Evolutionary conservation across 2,113 vertebrate species (phyloP), one percentile per base, ranked within the genome.

Genomic region (Zapornia atra): DNA sequence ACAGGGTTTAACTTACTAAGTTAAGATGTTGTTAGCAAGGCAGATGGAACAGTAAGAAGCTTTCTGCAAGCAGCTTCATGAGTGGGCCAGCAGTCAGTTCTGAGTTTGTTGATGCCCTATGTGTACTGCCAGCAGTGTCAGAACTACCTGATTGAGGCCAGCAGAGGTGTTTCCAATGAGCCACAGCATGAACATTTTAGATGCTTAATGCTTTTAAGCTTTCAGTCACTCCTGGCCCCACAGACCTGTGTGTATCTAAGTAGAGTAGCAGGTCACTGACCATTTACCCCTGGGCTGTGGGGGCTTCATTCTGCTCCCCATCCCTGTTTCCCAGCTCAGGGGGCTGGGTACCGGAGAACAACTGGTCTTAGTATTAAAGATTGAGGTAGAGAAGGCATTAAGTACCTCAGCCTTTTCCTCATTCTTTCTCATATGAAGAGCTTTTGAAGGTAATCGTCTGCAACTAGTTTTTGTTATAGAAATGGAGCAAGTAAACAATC

Each of bases 71-170:
- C 51, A 54, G 33, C 38, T 65, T 34, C 40, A 24, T 4, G 3
- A 28, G 51, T 29, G 51, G 28, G 64, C 78, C 38, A 48, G n/a
- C 69, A 68, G 70, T 26, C 66, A 11, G 2, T 6, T 59, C 3
- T 28, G n/a, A 11, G 34, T 33, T 69, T 66, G 42, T 13, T 3
- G 0, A 1, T 82, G 78, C 11, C 60, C 51, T 1, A 0, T 13
- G 14, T 0, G 18, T 28, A 8, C n/a, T 22, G 34, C 66, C 66
- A 71, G 88, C 53, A 26, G 4, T 20, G 26, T 51, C 90, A 56
- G 21, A 54, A 15, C 60, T 29, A 4, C 64, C 75, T n/a, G 7
- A 33, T 50, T 42, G 20, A 60, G 18, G 46, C 40, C 60, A 63
- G n/a, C 68, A 24, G 4, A 40, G 60, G 13, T 5, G 5, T 4